Base-by-base conservation (phyloP, 2,888 invertebrate species). In the Bombylius major region DNA sequence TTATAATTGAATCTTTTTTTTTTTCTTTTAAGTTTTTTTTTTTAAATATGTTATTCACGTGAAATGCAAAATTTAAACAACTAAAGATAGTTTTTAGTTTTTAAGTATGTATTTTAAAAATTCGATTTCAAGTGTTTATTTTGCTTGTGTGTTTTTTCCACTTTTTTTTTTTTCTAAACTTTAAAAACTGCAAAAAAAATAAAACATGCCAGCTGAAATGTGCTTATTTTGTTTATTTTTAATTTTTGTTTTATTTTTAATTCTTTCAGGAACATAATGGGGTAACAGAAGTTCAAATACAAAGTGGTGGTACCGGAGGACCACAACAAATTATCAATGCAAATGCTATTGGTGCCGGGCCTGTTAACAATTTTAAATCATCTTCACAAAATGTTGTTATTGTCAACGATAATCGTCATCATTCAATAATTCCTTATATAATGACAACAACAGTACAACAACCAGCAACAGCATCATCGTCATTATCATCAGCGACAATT, bases 251-350 rank as follows among this genome's bases (percentile, higher is more conserved):
- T 5, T 32, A 23, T 53, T 53, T 33, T 47, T 54, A 45, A 42
- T 36, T 39, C 34, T 58, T 57, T 23, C 31, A 60, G 60, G 59
- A 60, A 50, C 45, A 47, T 51, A 59, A 63, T 63, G 63, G 61
- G 59, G 62, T 63, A 62, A 63, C 60, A 51, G 62, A 61, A 47
- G 56, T 61, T 8, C 58, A 61, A 57, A 52, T 51, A 55, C 58
- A 60, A 53, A 51, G 61, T 56, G 60, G 60, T 57, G 51, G 49
- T 42, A 23, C 23, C 23, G 58, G 33, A 34, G 54, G 52, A 55
- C 59, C 56, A 58, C 59, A 56, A 33, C 9, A 9, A 14, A 42
- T 45, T 11, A 42, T 11, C 4, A 36, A 6, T 36, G 36, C 36
- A 4, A 42, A 1, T 11, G 39, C 11, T 11, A 11, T 42, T 11